phyloP scores from a whole-genome alignment of 2,797 vertebrate species.

The Pseudochirops cupreus region DNA sequence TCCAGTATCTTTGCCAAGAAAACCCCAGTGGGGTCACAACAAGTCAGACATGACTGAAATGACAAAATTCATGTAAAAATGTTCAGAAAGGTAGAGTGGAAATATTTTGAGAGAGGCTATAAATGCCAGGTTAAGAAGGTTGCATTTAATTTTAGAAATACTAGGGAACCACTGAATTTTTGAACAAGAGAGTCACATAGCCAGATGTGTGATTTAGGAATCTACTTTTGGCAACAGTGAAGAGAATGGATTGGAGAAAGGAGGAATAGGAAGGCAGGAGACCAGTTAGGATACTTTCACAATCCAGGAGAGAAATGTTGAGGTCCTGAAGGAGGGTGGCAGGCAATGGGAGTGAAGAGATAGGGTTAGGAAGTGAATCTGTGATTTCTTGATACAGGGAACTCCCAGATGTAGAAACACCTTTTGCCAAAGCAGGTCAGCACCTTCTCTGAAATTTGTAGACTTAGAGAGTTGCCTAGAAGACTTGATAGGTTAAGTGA shows the following conservation, averaged over 20 bases:
- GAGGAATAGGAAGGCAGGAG: not conserved
- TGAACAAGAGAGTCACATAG: not conserved
- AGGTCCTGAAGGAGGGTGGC: not conserved
- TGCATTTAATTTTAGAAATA: not conserved
- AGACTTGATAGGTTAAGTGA: not conserved
- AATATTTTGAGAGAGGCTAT: not conserved
- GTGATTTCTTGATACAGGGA: not conserved
- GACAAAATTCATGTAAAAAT: not conserved
- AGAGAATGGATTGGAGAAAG: not conserved
- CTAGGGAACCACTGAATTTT: not conserved
- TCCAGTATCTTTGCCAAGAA: not conserved
- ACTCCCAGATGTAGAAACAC: not conserved
- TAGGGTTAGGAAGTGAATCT: not conserved
- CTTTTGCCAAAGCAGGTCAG: not conserved
- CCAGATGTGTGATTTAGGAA: not conserved
- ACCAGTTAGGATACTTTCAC: not conserved
- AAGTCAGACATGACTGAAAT: not conserved
- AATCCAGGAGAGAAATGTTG: not conserved
- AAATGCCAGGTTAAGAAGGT: not conserved
- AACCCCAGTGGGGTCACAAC: not conserved
- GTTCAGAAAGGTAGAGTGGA: not conserved
- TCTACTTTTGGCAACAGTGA: not conserved
- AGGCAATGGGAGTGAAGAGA: not conserved
- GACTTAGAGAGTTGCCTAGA: not conserved
- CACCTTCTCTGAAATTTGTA: not conserved